Percentiles rank a stretch among this genome's conserved stretches.
Conservation (phyloP, 2,797 vertebrate genomes). For the Myotis daubentonii region DNA sequence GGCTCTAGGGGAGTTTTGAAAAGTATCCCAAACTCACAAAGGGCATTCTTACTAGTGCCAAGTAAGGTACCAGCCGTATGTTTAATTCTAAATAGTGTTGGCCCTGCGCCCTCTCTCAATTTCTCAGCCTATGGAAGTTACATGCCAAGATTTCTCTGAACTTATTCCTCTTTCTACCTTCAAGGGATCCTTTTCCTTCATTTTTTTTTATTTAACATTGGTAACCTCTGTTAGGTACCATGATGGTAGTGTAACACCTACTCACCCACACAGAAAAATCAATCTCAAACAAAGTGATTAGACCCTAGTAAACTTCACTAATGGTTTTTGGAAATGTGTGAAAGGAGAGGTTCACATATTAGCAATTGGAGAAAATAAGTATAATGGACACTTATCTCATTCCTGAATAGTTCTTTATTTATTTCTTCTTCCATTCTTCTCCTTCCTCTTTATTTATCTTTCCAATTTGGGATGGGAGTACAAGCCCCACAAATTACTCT, state of each 20-base stretch:
- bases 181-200: not conserved
- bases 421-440: not conserved
- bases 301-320: not conserved
- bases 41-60: not conserved
- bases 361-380: not conserved
- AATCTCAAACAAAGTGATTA: not conserved
- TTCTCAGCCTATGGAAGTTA: not conserved
- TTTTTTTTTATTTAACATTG: not conserved
- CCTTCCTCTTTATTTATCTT: not conserved
- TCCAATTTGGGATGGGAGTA: not conserved
- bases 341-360: not conserved
- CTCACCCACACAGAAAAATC: not conserved
- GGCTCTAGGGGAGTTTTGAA: not conserved
- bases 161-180: not conserved
- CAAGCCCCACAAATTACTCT: not conserved
- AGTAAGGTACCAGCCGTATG: not conserved
- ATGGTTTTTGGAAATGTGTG: not conserved
- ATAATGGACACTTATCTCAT: not conserved
- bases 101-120: not conserved
- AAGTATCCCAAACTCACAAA: not conserved
- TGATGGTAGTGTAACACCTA: not conserved
- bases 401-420: not conserved
- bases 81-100: not conserved
- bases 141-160: not conserved
- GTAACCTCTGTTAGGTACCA: not conserved